phyloP scores from a whole-genome alignment of 2,888 invertebrate genomes.

The Slavum lentiscoides region DNA sequence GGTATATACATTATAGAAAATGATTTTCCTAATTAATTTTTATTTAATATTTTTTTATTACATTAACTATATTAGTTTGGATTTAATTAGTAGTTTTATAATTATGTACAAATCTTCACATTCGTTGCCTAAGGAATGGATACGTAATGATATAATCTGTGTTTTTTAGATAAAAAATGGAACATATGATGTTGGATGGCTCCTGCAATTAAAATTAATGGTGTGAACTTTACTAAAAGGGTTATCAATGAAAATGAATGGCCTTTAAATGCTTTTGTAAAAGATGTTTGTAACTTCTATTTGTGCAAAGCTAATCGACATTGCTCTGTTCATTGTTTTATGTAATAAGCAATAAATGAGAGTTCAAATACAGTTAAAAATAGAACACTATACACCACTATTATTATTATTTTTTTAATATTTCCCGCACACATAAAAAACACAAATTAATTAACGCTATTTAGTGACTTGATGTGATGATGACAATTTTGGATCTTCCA shows the following conservation, averaged over 20 bases:
- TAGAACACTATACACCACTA: not conserved
- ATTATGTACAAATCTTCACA: no score
- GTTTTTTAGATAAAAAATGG: not conserved
- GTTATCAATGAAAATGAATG: conserved; percentile 32
- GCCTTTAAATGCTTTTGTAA: conserved; percentile 5
- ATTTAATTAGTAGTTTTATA: no score
- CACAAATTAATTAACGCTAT: conserved; percentile 39
- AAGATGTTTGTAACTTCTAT: conserved; percentile 5
- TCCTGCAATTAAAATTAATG: conserved; percentile 43
- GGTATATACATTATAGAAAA: no score
- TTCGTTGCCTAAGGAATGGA: conserved; percentile 2
- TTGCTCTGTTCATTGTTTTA: conserved; percentile 1
- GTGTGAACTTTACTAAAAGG: conserved; percentile 29
- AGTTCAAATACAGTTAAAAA: conserved; percentile 10
- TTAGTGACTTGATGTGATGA: conserved; percentile 9
- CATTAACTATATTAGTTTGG: not conserved
- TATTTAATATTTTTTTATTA: no score
- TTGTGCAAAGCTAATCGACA: conserved; percentile 16
- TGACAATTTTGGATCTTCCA: conserved; percentile 20
- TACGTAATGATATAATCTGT: not conserved
- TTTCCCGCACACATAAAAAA: conserved; percentile 12
- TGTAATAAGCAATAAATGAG: not conserved
- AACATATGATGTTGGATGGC: conserved; percentile 16
- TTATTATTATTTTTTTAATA: not conserved
- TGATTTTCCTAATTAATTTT: no score